A percentile compares a stretch with the other conserved stretches of the same genome.
Conservation (phyloP, 2,888 invertebrate genomes). For the Colletes collaris region DNA sequence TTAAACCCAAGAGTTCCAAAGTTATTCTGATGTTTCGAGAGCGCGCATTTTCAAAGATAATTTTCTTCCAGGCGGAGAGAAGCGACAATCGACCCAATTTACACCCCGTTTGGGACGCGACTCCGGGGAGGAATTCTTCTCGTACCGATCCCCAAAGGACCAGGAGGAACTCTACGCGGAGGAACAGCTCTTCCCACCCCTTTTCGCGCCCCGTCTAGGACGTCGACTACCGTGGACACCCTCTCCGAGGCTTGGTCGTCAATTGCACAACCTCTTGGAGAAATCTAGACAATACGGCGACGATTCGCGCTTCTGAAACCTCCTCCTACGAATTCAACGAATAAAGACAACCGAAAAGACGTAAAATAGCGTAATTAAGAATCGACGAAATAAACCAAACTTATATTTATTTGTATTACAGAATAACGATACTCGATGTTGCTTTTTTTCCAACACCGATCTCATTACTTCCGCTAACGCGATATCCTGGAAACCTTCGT, state of each 20-base stretch:
- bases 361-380: constrained; percentile 40
- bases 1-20: too few species aligned
- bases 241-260: constrained; percentile 73
- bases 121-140: constrained; percentile 71
- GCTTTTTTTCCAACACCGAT: background rate
- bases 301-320: constrained; percentile 40
- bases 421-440: background rate
- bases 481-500: too few species aligned
- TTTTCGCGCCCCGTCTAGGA: constrained; percentile 78
- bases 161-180: constrained; percentile 74
- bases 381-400: constrained; percentile 56
- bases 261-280: constrained; percentile 60
- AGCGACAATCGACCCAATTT: constrained; percentile 80
- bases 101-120: constrained; percentile 81
- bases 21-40: too few species aligned
- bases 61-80: constrained; percentile 40
- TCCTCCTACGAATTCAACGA: background rate
- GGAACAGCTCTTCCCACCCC: constrained; percentile 74
- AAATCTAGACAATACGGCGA: constrained; percentile 36
- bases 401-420: constrained; percentile 64
- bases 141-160: constrained; percentile 69
- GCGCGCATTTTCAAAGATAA: background rate
- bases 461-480: too few species aligned
- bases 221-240: constrained; percentile 76
- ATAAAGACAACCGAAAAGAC: constrained; percentile 22